Percentiles rank a stretch among this genome's conserved stretches.
These are phyloP conservation scores for Oncorhynchus keta DNA, from an alignment of 2,113 vertebrate genomes.

Conservation along the genomic window DNA sequence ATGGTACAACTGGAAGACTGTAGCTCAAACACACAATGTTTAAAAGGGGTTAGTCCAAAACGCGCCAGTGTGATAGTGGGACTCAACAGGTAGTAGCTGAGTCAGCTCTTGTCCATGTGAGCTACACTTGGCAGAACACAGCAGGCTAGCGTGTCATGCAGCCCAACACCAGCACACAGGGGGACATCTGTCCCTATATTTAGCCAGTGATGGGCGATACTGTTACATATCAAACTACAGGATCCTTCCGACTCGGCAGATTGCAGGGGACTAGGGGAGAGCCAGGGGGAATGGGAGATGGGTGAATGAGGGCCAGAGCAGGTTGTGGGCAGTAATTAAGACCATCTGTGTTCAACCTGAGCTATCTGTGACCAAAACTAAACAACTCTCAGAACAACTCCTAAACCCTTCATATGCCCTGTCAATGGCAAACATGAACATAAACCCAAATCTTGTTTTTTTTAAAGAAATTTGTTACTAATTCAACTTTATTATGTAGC, in stretches of 20 bases:
- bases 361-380: too few species aligned
- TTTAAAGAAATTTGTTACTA: too few species aligned
- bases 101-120: neutral
- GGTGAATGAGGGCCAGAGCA: neutral
- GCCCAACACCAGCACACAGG: slow-evolving; percentile 5
- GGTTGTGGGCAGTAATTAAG: neutral
- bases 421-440: too few species aligned
- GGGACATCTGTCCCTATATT: slow-evolving; percentile 52
- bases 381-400: too few species aligned
- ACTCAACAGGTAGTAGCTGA: neutral
- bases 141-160: slow-evolving; percentile 10
- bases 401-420: too few species aligned
- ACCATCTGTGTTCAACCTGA: too few species aligned
- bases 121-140: neutral
- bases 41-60: too few species aligned
- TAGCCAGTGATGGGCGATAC: slow-evolving; percentile 45
- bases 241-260: slow-evolving; percentile 32
- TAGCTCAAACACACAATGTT: too few species aligned
- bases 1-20: too few species aligned
- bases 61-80: too few species aligned
- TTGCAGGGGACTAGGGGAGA: slow-evolving; percentile 4
- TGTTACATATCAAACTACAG: slow-evolving; percentile 63
- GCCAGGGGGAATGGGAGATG: neutral
- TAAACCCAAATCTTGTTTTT: neutral
- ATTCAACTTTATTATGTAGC: too few species aligned